Evolutionary conservation across 2,797 vertebrate species (phyloP).

Genomic region (Ambastaia sidthimunki): DNA sequence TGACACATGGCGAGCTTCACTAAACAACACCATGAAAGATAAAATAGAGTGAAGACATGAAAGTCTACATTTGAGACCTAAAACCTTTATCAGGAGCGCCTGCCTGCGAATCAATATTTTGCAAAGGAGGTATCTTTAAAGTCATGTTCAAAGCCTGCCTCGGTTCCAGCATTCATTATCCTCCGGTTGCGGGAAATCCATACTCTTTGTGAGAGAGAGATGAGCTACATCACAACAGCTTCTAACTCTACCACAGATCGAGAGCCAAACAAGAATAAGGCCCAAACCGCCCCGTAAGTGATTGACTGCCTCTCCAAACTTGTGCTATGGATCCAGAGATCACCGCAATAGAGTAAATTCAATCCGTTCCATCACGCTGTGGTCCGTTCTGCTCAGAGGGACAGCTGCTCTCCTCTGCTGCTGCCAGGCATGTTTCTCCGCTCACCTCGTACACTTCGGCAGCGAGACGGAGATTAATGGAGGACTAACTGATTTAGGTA

Average conservation of each 20-base stretch:
- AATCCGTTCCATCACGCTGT: constrained; percentile 45
- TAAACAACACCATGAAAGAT: constrained; percentile 9
- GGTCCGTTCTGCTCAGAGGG: constrained; percentile 46
- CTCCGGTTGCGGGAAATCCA: constrained; percentile 51
- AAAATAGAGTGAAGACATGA: constrained; percentile 18
- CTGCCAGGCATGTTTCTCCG: constrained; percentile 35
- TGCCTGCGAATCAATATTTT: constrained; percentile 39
- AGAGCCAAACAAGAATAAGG: constrained; percentile 14
- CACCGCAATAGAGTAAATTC: constrained; percentile 45
- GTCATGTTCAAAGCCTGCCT: constrained; percentile 35
- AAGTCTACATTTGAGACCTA: constrained; percentile 31
- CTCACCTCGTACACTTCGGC: constrained; percentile 42
- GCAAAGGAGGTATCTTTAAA: constrained; percentile 46
- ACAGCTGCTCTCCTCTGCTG: constrained; percentile 16
- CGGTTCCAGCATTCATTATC: constrained; percentile 53
- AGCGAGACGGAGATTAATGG: constrained; percentile 56
- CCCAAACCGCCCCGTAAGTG: constrained; percentile 5
- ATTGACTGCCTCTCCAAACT: constrained; percentile 40
- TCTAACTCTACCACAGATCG: background rate
- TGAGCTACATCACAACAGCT: background rate
- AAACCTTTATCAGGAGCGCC: constrained; percentile 30
- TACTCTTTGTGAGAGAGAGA: constrained; percentile 28
- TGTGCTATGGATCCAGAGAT: constrained; percentile 43
- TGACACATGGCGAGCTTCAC: background rate
- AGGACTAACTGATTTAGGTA: constrained; percentile 56